Base-by-base conservation (phyloP, 2,888 invertebrate species). In the Cryptosula pallasiana region DNA sequence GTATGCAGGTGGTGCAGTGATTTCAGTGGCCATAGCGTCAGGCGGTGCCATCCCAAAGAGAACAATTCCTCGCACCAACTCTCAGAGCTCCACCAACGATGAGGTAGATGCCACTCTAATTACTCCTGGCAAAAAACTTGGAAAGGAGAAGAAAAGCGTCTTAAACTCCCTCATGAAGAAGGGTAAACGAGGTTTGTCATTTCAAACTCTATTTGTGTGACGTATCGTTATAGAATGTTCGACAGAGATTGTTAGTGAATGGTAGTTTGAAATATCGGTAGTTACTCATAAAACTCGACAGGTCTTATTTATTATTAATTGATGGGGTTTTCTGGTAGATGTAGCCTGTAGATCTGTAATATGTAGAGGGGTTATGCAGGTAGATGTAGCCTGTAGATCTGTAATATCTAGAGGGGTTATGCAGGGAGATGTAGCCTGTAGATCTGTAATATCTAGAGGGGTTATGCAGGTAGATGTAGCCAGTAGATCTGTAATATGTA, bases 21-120 rank as follows among this genome's bases (percentile, higher is more conserved):
- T 45, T 5, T 45, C 45, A 5, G 45, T 45, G 5, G 5, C 45
- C 5, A 45, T 20, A 20, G 45, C 45, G 20, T 45, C 45, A 45
- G 45, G 45, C 3, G 63, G 63, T 34, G 63, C 63, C n/a, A 63
- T 63, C 2, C 63, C 63, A 2, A 63, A 63, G 63, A 63, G 63
- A 32, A 9, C 63, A 25, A 20, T 32, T 5, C 63, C 27, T n/a
- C 27, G 9, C 63, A 29, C 63, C 9, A 32, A 27, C 63, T 32
- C 32, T 63, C 9, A 20, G 27, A 45, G 45, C 45, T 45, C 45
- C 9, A 45, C 45, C 20, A 45, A 45, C 20, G 63, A 63, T 2
- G 63, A 63, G 20, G 5, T 5, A 13, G 63, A 63, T 27, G 20
- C 9, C 9, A 9, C 27, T 5, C 29, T 63, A 32, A 20, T 63